A percentile compares a stretch with the other conserved stretches of the same genome.
Evolutionary conservation across 2,888 invertebrate genomes (phyloP).

Genomic region (Apamea crenata): DNA sequence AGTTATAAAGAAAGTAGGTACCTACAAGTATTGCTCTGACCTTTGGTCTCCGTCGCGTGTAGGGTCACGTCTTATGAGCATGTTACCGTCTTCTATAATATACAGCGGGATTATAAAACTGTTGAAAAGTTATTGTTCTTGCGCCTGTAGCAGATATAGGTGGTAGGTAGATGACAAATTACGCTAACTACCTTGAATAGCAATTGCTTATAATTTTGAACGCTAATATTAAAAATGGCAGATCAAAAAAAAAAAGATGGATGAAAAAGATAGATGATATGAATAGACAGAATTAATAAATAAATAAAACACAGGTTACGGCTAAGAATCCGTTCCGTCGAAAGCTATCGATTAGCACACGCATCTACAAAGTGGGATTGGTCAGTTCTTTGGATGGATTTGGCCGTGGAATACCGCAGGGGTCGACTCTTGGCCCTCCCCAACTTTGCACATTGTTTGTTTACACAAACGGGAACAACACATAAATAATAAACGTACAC

Average conservation of each 20-base stretch:
- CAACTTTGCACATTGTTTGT: neutral
- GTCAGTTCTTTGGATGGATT: too few species aligned
- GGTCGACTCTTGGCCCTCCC: neutral
- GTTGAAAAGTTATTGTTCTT: neutral
- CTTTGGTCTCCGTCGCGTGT: conserved; percentile 55
- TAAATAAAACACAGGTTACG: neutral
- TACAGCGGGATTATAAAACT: conserved; percentile 45
- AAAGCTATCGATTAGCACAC: neutral
- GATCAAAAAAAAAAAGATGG: neutral
- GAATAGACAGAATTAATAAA: neutral
- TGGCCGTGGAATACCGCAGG: neutral
- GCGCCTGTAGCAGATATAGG: too few species aligned
- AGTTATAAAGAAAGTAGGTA: conserved; percentile 23
- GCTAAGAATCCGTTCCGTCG: neutral
- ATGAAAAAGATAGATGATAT: neutral
- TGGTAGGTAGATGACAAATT: neutral
- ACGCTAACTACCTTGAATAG: neutral
- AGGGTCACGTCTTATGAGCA: conserved; percentile 55
- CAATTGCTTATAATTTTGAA: neutral
- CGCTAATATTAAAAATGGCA: neutral
- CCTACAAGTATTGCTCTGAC: conserved; percentile 28
- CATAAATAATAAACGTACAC: neutral
- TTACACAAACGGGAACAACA: neutral
- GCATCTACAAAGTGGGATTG: too few species aligned
- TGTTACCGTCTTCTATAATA: conserved; percentile 31